Base-by-base conservation (phyloP, 2,113 vertebrate genomes). In the Synodontis membranacea region DNA sequence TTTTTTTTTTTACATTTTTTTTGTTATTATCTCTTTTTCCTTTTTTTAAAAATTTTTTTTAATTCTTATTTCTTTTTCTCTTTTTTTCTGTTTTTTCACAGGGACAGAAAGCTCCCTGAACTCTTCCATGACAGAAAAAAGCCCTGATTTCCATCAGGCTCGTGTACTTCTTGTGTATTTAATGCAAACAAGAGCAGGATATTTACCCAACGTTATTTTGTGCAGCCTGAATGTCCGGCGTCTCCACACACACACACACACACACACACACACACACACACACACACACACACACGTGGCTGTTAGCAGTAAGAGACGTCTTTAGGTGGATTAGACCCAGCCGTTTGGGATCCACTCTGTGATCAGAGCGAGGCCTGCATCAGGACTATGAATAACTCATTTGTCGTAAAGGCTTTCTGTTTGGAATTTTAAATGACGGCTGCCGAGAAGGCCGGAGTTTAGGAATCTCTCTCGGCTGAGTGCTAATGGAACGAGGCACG, bases 381-480 rank as follows among this genome's bases (percentile, higher is more conserved):
- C 1, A 56, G 48, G 31, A 58, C n/a, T 25, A 11, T 50, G n/a
- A 83, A 52, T 70, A 52, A 70, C 46, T 12, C 42, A n/a, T 60
- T 31, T 31, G 42, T 46, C 23, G 28, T 64, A 82, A 82, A 82
- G 64, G 46, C 62, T 48, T 52, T 37, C 42, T 50, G 44, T 83
- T 64, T 37, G 81, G 81, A 46, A 83, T 83, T 68, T 50, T 68
- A 68, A 68, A 66, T 34, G 62, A 54, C 19, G 12, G 62, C 44
- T 48, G 60, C 80, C 80, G 28, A 44, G 58, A 64, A 82, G 80
- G 37, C 54, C 37, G 1, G 56, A 44, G 80, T 64, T 50, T 31
- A 82, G 58, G 80, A 58, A 64, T 58, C 34, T 81, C 42, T 80
- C 80, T 60, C 50, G 37, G 79, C 54, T 39, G 54, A 64, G 80